Evolutionary conservation across 2,888 invertebrate species (phyloP), one percentile per base, ranked within the genome.

Genomic region (Arctia plantaginis): DNA sequence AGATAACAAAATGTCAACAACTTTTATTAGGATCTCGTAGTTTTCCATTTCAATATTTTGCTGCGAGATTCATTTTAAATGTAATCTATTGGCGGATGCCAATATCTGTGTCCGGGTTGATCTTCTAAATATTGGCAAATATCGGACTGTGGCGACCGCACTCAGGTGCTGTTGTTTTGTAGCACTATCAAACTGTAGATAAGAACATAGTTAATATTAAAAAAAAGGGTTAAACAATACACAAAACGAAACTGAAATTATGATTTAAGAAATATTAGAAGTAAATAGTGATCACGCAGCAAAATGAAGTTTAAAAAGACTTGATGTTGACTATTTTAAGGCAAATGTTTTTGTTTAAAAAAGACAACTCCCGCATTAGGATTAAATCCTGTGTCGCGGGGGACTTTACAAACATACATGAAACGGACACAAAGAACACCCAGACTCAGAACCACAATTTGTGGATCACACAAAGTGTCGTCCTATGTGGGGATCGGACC

Each of bases 61-160:
- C 68, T 68, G 59, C 59, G 77, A 69, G 71, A 77, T 89, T 85
- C 86, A 83, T 85, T 90, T 87, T 86, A 86, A 87, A 88, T 84
- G 85, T 86, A 87, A 87, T 88, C 85, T 87, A 80, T 75, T 76
- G 82, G 69, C 79, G 81, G 75, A 80, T 80, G 77, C 90, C 90
- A 89, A 90, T 89, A 89, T 89, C 89, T 88, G 85, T 80, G 83
- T 71, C 74, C 80, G 73, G 65, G 76, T 78, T 79, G 84, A 82
- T 85, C 87, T 86, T 82, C 88, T 85, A 90, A 91, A 91, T 91
- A 90, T 91, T 91, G 90, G 86, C 87, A 87, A 87, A 88, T 86
- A 86, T 88, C 84, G 87, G 85, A 84, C 85, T 80, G 80, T 74
- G 82, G 81, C 79, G 82, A 81, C 81, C 76, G 79, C 73, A 72